Evolutionary conservation across 1,140 invertebrate genomes (phyloP).

Genomic region (Acromyrmex charruanus): DNA sequence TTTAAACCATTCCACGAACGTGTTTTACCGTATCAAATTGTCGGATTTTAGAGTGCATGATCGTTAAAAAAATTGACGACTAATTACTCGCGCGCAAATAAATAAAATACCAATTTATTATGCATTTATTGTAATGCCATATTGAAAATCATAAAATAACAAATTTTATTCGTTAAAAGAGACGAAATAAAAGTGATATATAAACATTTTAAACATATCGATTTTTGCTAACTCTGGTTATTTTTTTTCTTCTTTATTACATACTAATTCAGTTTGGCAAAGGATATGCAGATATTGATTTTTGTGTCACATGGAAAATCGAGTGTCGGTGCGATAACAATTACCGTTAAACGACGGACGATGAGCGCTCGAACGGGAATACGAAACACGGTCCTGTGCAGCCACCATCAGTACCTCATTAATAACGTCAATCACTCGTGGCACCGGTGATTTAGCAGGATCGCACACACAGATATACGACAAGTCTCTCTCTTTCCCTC

Average conservation of each 20-base stretch:
- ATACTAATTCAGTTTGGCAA: neutral
- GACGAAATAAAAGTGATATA: neutral
- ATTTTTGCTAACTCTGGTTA: neutral
- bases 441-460: slow-evolving; percentile 70
- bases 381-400: slow-evolving; percentile 70
- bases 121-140: neutral
- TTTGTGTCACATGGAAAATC: slow-evolving; percentile 59
- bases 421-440: slow-evolving; percentile 76
- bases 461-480: slow-evolving; percentile 37
- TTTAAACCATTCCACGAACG: neutral
- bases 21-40: neutral
- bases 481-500: neutral
- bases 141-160: neutral
- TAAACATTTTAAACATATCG: neutral
- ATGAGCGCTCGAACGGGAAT: slow-evolving; percentile 71
- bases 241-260: neutral
- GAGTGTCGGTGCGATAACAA: slow-evolving; percentile 69
- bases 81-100: neutral
- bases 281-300: slow-evolving; percentile 56
- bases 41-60: neutral
- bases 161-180: neutral
- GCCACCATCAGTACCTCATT: slow-evolving; percentile 76
- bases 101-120: neutral
- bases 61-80: neutral
- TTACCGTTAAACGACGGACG: slow-evolving; percentile 74